phyloP scores from a whole-genome alignment of 2,797 vertebrate species.

The Peromyscus nudipes region DNA sequence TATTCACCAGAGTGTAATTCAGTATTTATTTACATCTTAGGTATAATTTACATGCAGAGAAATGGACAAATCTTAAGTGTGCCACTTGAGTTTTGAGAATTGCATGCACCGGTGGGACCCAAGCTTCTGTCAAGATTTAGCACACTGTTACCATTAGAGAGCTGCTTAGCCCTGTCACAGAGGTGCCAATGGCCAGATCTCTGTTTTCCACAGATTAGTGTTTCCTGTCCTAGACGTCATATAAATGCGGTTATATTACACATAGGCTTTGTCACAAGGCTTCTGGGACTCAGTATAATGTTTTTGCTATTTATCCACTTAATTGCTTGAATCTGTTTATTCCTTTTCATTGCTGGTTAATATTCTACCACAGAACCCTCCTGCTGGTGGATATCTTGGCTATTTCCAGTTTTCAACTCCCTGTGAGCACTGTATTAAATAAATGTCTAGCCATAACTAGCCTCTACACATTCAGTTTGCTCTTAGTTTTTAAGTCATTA shows the following conservation, averaged over 20 bases:
- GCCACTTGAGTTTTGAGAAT: constrained; percentile 39
- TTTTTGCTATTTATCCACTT: constrained; percentile 2
- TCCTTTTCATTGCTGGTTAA: constrained; percentile 16
- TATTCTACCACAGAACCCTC: background rate
- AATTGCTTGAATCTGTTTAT: constrained; percentile 11
- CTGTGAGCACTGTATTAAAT: constrained; percentile 56
- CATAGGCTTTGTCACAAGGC: background rate
- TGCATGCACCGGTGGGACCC: background rate
- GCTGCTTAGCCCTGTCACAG: background rate
- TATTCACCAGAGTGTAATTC: background rate
- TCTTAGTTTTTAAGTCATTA: background rate
- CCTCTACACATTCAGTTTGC: background rate
- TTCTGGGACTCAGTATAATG: background rate
- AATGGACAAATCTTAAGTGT: constrained; percentile 4
- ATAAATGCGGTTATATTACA: background rate
- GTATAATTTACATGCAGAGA: constrained; percentile 8
- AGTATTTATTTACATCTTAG: background rate
- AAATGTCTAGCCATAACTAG: constrained; percentile 29
- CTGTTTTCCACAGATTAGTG: background rate
- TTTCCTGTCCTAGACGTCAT: constrained; percentile 1
- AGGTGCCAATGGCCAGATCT: background rate
- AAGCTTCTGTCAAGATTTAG: background rate
- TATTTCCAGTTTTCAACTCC: constrained; percentile 37
- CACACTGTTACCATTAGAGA: background rate
- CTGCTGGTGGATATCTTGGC: background rate